Evolutionary conservation across 2,113 vertebrate species (phyloP).

Genomic region (Nycticorax nycticorax): DNA sequence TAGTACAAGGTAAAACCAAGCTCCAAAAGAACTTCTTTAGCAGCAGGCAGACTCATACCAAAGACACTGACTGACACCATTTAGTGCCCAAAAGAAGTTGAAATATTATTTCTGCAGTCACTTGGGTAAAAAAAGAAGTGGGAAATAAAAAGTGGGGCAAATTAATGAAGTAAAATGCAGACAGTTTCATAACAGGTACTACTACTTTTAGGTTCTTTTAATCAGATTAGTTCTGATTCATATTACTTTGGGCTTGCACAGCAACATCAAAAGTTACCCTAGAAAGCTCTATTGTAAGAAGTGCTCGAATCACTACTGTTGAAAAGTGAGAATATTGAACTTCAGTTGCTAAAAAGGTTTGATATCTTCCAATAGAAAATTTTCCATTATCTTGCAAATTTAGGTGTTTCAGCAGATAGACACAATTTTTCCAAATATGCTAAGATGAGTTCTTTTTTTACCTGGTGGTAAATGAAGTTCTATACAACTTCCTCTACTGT

Average conservation of each 20-base stretch:
- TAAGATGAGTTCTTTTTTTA: background rate
- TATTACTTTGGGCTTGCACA: background rate
- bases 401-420: background rate
- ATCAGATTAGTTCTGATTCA: background rate
- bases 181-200: background rate
- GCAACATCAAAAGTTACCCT: background rate
- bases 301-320: background rate
- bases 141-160: background rate
- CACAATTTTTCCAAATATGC: background rate
- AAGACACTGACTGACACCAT: background rate
- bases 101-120: background rate
- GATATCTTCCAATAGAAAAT: background rate
- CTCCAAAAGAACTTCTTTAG: background rate
- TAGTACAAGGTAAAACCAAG: conserved; percentile 19
- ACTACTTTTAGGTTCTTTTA: background rate
- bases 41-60: background rate
- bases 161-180: background rate
- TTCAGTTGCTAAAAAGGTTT: background rate
- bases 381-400: background rate
- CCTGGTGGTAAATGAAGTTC: background rate
- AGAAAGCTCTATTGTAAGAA: background rate
- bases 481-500: background rate
- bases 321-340: background rate
- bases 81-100: background rate
- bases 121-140: background rate